phyloP scores from a whole-genome alignment of 2,888 invertebrate genomes.

The Rugalucina vietnamica region DNA sequence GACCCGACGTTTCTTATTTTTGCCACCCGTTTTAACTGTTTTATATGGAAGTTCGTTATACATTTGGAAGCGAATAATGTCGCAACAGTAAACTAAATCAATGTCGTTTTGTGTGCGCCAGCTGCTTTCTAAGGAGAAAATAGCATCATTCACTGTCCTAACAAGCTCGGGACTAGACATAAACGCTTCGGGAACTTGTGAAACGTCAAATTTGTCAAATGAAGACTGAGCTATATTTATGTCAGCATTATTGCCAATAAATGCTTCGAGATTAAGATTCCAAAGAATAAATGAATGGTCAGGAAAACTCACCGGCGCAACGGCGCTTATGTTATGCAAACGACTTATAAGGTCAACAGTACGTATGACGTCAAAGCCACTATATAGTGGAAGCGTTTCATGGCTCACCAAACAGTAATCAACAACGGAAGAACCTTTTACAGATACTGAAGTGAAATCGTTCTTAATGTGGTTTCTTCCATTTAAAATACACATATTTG shows the following conservation, averaged over 20 bases:
- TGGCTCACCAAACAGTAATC: slow-evolving; percentile 26
- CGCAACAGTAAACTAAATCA: slow-evolving; percentile 7
- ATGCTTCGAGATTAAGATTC: not conserved
- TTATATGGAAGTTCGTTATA: slow-evolving; percentile 2
- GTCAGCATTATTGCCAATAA: not conserved
- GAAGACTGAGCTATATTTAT: not conserved
- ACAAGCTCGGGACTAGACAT: not conserved
- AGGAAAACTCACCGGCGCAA: not conserved
- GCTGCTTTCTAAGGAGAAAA: not conserved
- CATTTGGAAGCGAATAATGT: not conserved
- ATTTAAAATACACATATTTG: slow-evolving; percentile 33
- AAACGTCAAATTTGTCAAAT: slow-evolving; percentile 12
- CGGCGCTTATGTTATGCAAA: not conserved
- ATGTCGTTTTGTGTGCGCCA: not conserved
- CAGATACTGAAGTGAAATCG: slow-evolving; percentile 34
- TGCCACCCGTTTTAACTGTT: not conserved
- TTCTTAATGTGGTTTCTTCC: slow-evolving; percentile 22
- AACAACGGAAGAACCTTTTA: slow-evolving; percentile 28
- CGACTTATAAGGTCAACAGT: slow-evolving; percentile 6
- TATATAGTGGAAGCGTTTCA: not conserved
- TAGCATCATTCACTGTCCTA: not conserved
- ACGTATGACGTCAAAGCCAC: slow-evolving; percentile 11
- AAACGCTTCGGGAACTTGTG: not conserved
- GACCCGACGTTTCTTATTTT: not conserved
- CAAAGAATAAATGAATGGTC: slow-evolving; percentile 19